Evolutionary conservation across 1,140 invertebrate genomes (phyloP), one percentile per base, ranked within the genome.

Genomic region (Trichonephila clavata): DNA sequence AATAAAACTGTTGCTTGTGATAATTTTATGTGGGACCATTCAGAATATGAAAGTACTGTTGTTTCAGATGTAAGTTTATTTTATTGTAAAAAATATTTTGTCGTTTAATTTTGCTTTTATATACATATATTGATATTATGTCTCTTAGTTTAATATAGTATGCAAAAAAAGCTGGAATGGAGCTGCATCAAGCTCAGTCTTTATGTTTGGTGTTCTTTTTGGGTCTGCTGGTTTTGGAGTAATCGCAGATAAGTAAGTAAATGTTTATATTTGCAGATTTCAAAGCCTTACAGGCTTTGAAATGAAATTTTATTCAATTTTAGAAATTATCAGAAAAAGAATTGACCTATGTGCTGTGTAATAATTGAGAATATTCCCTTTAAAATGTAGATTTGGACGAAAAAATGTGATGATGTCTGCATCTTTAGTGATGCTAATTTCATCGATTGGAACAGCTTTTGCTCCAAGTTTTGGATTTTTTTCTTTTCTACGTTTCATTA

Each of bases 171-270:
- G 92, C 32, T 95, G 94, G 94, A 94, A 95, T 39, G 90, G 87
- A 57, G 91, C 95, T 13, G 86, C 95, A 6, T 93, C 95, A 18
- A 94, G 94, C n/a, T 95, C 95, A 16, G 63, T 95, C 50, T 96
- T 95, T 92, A 96, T 96, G 95, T 57, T 95, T 80, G 95, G 95
- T 18, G 95, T 95, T 92, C 77, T 96, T 18, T 68, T 96, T 65
- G 95, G 95, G 27, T 95, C 95, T 60, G 94, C 95, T 80, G 83
- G 94, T 18, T 95, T 95, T 94, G 95, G 95, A 8, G 88, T 94
- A 43, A 65, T 96, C 32, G 95, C 95, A 21, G 95, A 96, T 93
- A 94, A 92, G 95, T 95, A 94, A 87, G 94, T 94, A 18, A 43
- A 68, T 24, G n/a, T 68, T n/a, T 18, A 61, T 68, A 68, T 10